phyloP scores from a whole-genome alignment of 2,888 invertebrate genomes.

The Griposia aprilina region DNA sequence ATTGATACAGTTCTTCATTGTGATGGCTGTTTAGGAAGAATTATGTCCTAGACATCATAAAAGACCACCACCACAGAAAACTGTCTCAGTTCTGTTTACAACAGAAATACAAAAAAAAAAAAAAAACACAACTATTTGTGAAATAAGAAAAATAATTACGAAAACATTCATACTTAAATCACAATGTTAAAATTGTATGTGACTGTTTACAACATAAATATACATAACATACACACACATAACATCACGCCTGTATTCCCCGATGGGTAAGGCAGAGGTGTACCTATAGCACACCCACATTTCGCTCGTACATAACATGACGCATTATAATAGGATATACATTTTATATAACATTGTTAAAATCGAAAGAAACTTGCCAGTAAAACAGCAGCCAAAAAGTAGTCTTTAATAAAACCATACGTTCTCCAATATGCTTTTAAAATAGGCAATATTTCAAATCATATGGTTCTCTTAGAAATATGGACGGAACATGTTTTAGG shows the following conservation, averaged over 20 bases:
- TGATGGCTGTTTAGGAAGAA: neutral
- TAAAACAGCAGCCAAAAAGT: conserved; percentile 18
- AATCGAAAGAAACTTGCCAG: conserved; percentile 4
- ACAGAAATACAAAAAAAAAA: too few species aligned
- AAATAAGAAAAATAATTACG: neutral
- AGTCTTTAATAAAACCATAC: conserved; percentile 31
- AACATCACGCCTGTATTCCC: too few species aligned
- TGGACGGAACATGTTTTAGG: conserved; percentile 57
- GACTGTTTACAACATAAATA: neutral
- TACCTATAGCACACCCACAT: too few species aligned
- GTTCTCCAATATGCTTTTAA: conserved; percentile 42
- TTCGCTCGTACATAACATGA: neutral
- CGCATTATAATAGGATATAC: neutral
- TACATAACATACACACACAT: neutral
- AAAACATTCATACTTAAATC: neutral
- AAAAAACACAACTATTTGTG: too few species aligned
- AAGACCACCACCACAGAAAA: neutral
- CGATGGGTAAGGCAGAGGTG: too few species aligned
- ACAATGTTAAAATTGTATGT: neutral
- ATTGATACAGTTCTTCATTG: neutral
- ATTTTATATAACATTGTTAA: neutral
- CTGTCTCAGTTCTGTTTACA: too few species aligned
- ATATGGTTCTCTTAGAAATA: conserved; percentile 52
- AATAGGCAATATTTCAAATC: conserved; percentile 62
- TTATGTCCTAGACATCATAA: neutral